A percentile compares a stretch with the other conserved stretches of the same genome.
phyloP scores from a whole-genome alignment of 2,113 vertebrate species.

The Syrmaticus mikado region DNA sequence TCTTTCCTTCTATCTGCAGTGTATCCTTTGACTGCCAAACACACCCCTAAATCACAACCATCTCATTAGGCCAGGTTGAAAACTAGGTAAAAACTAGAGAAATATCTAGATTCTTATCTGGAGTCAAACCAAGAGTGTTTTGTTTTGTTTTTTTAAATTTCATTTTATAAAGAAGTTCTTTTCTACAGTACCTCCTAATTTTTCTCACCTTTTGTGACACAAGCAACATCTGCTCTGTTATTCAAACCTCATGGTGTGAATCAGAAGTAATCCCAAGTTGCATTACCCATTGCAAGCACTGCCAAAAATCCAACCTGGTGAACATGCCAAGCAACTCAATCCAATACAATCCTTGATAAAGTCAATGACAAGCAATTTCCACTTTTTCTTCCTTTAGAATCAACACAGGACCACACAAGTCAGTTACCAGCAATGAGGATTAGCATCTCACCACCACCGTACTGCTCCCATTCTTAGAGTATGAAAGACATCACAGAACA shows the following conservation, averaged over 20 bases:
- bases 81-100: not conserved
- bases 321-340: not conserved
- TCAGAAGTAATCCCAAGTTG: not conserved
- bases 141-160: not conserved
- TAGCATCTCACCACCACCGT: not conserved
- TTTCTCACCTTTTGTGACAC: not conserved
- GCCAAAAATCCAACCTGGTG: not conserved
- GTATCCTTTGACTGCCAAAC: not conserved
- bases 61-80: not conserved
- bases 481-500: not conserved
- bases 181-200: accelerated
- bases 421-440: not conserved
- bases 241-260: not conserved
- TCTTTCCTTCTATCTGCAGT: not conserved
- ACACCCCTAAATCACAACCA: not conserved
- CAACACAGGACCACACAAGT: not conserved
- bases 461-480: not conserved
- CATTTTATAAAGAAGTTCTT: not conserved
- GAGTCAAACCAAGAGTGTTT: not conserved
- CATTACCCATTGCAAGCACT: not conserved
- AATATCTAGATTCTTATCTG: not conserved
- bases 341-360: not conserved
- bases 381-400: not conserved
- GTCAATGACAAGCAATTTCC: not conserved
- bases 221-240: not conserved